Base-by-base conservation (phyloP, 1,140 invertebrate genomes). In the Chlorops oryzae region DNA sequence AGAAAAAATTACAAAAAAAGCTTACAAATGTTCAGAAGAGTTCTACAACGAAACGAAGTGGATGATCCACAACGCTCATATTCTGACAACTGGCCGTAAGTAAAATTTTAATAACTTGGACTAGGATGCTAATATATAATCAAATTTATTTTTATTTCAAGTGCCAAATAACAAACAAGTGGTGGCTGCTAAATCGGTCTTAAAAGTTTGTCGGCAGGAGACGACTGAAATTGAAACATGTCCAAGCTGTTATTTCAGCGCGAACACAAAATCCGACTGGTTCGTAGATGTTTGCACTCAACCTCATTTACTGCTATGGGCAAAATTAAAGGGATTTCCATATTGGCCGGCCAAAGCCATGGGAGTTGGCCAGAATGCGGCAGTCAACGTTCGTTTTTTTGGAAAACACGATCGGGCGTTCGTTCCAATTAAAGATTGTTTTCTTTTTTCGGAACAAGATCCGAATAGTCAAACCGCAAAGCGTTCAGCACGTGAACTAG, bases 321-420 rank as follows among this genome's bases (percentile, higher is more conserved):
- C 92, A 0, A 92, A 93, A 65, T 73, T 96, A 0, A 95, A 94
- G 76, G 92, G 92, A 13, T 96, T 93, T 63, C 93, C 92, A 3
- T 93, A 87, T 73, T 96, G 93, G 92, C 92, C 93, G 1, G 91
- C 90, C 0, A 96, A 96, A 76, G 89, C 85, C 0, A 86, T 95
- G 82, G 79, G 83, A 5, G 77, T 85, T 22, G 72, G 80, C 12
- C 87, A 85, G 57, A 75, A 78, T 23, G 83, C 84, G 0, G 75
- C 81, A 47, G 87, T 95, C 1, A 92, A 96, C 73, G 90, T 94
- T 7, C 74, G 92, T 13, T 96, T 96, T 74, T 96, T 96, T 74
- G 93, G 93, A 4, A 88, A 88, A 38, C 92, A 96, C 74, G 91
- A 96, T 75, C 82, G 88, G 57, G 90, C 92, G 3, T 93, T 90